Conservation (phyloP, 2,888 invertebrate species). For the Nemoura dubitans region DNA sequence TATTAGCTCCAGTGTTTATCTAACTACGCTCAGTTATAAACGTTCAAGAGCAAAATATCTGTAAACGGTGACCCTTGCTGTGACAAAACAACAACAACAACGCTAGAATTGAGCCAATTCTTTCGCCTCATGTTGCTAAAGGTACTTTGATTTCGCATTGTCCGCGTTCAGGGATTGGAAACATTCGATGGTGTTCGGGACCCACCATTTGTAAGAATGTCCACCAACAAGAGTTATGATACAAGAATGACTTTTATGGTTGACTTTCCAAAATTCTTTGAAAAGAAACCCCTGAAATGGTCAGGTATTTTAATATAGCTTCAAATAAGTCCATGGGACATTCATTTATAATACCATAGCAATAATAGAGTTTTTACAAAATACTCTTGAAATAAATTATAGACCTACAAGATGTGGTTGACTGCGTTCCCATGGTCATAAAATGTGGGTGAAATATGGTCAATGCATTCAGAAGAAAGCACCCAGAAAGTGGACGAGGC, state of each 20-base stretch:
- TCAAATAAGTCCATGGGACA: constrained; percentile 12
- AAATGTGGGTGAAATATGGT: constrained; percentile 7
- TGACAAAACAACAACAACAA: background rate
- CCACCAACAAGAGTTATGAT: constrained; percentile 17
- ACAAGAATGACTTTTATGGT: constrained; percentile 16
- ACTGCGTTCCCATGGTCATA: background rate
- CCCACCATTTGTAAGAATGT: background rate
- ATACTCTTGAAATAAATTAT: background rate
- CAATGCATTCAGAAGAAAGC: background rate
- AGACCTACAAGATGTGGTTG: background rate
- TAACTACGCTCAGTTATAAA: too few species aligned
- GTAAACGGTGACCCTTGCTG: too few species aligned
- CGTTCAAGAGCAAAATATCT: too few species aligned
- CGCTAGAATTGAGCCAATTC: background rate
- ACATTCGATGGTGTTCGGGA: background rate
- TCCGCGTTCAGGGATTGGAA: background rate
- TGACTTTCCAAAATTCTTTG: constrained; percentile 25
- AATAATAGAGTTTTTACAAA: constrained; percentile 12
- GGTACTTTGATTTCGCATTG: background rate
- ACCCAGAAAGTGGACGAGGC: too few species aligned
- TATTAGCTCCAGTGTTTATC: too few species aligned
- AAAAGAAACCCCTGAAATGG: background rate
- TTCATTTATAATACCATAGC: background rate
- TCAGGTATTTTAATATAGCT: constrained; percentile 21
- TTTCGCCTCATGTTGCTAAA: background rate